Evolutionary conservation across 2,113 vertebrate genomes (phyloP), one percentile per base, ranked within the genome.

Genomic region (Progne subis): DNA sequence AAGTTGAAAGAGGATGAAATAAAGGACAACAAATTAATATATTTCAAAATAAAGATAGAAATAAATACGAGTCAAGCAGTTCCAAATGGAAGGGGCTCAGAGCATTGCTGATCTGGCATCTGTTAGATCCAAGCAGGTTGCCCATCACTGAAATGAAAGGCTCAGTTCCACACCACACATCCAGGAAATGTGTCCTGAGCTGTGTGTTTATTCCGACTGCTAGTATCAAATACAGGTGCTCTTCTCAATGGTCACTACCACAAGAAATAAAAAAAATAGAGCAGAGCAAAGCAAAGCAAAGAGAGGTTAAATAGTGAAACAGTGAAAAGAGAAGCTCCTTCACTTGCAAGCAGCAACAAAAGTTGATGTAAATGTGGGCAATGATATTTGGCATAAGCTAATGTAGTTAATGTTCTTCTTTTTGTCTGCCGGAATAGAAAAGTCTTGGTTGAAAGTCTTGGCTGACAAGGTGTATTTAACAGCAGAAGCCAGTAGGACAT

Each of bases 311-410:
- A 50, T 6, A 41, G 14, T 43, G 56, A 87, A 74, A 50, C 5
- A 67, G 8, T 5, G 14, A 49, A 79, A 71, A 80, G 5, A 50
- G 53, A 32, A 56, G 20, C 10, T 91, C 14, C n/a, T 12, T 78
- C 0, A 0, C 34, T 82, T n/a, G 13, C 18, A 49, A 68, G 12
- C 15, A 79, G 56, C 23, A 31, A 14, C 24, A 55, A 25, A 75
- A 90, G 8, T 37, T 85, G 23, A 3, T 32, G 13, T 17, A 79
- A 34, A 0, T 0, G 49, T 37, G 20, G 32, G 32, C 28, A 77
- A 77, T 0, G 3, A 26, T 9, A 39, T 55, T 83, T 74, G 81
- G 34, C 50, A 37, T 25, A 18, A 86, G 61, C 3, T 32, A 11
- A 60, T 76, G 52, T 28, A 53, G 14, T 21, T 37, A 57, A 57